A percentile compares a stretch with the other conserved stretches of the same genome.
These are phyloP conservation scores for Pinna nobilis DNA, from an alignment of 1,140 invertebrate species.

Conservation along the genomic window DNA sequence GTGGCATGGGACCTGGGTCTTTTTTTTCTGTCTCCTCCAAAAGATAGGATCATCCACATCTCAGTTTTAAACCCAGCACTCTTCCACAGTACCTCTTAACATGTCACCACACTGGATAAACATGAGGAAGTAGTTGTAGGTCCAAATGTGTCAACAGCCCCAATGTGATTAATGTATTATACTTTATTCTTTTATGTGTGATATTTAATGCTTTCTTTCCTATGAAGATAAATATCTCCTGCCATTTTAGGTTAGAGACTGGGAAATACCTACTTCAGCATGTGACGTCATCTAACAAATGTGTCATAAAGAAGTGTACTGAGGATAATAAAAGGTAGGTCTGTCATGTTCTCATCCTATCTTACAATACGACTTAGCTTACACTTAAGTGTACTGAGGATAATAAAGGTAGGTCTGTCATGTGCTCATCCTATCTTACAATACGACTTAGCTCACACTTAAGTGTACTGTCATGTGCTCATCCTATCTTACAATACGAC, in stretches of 20 bases:
- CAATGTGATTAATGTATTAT: no score
- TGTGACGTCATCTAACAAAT: slow-evolving; percentile 38
- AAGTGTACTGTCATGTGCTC: not conserved
- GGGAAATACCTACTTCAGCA: slow-evolving; percentile 57
- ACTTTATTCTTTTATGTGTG: no score
- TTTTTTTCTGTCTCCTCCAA: no score
- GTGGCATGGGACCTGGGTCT: no score
- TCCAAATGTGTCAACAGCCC: no score
- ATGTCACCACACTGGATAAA: no score
- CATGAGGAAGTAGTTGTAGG: no score
- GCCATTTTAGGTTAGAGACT: slow-evolving; percentile 35
- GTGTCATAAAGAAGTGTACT: slow-evolving; percentile 44
- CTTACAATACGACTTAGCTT: not conserved
- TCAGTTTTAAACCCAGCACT: no score
- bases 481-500: not conserved
- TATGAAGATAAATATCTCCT: no score
- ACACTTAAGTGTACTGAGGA: not conserved
- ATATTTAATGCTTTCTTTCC: no score
- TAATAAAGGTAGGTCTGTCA: slow-evolving; percentile 40
- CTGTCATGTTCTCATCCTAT: not conserved
- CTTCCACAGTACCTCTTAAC: no score
- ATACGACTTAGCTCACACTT: not conserved
- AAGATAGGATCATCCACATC: no score
- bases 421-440: not conserved
- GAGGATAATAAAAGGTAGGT: slow-evolving; percentile 50